Evolutionary conservation across 2,888 invertebrate species (phyloP).

Genomic region (Drosophila pseudotalamancana): DNA sequence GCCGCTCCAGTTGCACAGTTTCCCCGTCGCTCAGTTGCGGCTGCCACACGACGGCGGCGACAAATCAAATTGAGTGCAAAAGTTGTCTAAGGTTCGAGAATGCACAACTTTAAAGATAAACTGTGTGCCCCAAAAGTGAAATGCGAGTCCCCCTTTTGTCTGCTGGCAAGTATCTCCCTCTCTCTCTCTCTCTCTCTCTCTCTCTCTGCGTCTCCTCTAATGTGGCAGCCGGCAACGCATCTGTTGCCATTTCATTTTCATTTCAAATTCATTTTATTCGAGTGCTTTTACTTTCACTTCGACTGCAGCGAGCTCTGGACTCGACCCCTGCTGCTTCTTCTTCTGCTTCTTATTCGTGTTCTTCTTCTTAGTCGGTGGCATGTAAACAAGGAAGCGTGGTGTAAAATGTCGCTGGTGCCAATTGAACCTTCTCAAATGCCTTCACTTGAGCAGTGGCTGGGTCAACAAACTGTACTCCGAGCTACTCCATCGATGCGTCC

Average conservation of each 20-base stretch:
- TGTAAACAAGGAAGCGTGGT: conserved; percentile 69
- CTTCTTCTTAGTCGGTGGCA: conserved; percentile 33
- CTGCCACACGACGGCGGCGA: conserved; percentile 36
- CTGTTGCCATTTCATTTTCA: conserved; percentile 73
- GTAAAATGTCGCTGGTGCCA: conserved; percentile 75
- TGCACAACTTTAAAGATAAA: conserved; percentile 12
- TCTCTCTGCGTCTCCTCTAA: too few relatives aligned
- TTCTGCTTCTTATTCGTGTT: neutral
- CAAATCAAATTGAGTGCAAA: conserved; percentile 66
- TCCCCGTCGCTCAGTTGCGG: neutral
- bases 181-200: too few relatives aligned
- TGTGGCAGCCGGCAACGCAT: conserved; percentile 52
- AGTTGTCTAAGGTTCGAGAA: conserved; percentile 19
- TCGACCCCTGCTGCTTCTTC: neutral
- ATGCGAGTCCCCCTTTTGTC: conserved; percentile 17
- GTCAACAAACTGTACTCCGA: conserved; percentile 65
- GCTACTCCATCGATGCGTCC: neutral
- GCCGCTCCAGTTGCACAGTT: conserved; percentile 1
- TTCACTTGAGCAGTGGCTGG: conserved; percentile 42
- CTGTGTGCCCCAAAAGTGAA: conserved; percentile 27
- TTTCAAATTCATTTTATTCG: conserved; percentile 65
- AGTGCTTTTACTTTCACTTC: conserved; percentile 71
- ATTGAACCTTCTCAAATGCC: conserved; percentile 65
- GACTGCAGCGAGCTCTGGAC: conserved; percentile 19
- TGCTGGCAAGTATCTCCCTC: conserved; percentile 23